Base-by-base conservation (phyloP, 2,888 invertebrate genomes). In the Limnephilus auricula region DNA sequence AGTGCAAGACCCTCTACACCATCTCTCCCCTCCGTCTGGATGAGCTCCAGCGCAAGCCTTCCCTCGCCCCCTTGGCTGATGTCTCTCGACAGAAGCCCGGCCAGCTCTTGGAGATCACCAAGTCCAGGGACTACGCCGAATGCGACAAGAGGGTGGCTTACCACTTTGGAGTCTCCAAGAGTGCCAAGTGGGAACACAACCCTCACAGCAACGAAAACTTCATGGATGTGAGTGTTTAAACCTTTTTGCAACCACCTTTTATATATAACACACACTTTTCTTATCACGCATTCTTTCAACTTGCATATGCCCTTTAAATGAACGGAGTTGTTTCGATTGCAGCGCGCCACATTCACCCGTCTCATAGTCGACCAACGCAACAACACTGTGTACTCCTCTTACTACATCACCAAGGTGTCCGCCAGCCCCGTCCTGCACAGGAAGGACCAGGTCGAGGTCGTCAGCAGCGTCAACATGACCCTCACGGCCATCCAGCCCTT, bases 361-460 rank as follows among this genome's bases (percentile, higher is more conserved):
- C 96, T 97, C 91, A 94, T 97, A 89, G 94, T 97, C 85, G 95
- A 96, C 89, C 95, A 95, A 34, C 96, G 96, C 91, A 95, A 95
- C 88, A 97, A 96, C 93, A 96, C 96, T 79, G 96, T 98, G 93
- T 97, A 97, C 94, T 97, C 97, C 89, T 95, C 97, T 15, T 96
- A 96, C 93, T 97, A 97, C 50, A 96, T 96, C n/a, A 97, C 96
- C 94, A 96, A 96, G 91, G 96, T 97, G 91, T 94, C 96, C 80
- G 95, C 97, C 12, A 96, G 96, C 92, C 97, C 97, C 15, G 95
- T 95, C 92, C 94, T 97, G 92, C 95, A 96, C 93, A 96, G 97
- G 79, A 94, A 96, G 84, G 96, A 97, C 93, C 96, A 97, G 93
- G 97, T 97, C 90, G 96, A 96, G 94, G 97, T 97, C 31, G 95